A percentile compares a stretch with the other conserved stretches of the same genome.
These are phyloP conservation scores for Brachionichthys hirsutus DNA, from an alignment of 2,113 vertebrate genomes.

Conservation along the genomic window DNA sequence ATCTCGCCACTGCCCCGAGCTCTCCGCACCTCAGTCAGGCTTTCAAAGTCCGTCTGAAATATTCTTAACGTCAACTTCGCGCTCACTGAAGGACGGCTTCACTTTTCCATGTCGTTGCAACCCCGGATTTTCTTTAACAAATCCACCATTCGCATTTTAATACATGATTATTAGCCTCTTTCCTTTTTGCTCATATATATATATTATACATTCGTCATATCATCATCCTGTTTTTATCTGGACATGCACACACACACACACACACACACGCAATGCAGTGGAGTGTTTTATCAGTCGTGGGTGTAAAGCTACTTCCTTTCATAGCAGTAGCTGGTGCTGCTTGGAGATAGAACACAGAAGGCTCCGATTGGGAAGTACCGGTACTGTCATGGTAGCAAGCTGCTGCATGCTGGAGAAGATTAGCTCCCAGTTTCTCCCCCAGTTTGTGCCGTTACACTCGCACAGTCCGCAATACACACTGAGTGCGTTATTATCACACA, in stretches of 20 bases:
- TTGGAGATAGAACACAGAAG: conserved; percentile 48
- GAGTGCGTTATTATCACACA: conserved; percentile 21
- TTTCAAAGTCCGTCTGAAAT: conserved; percentile 57
- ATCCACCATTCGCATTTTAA: conserved; percentile 7
- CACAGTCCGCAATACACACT: neutral
- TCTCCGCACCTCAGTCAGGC: conserved; percentile 33
- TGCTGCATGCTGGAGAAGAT: conserved; percentile 56
- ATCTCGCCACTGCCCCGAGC: conserved; percentile 42
- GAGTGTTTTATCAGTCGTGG: conserved; percentile 49
- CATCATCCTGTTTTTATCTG: neutral
- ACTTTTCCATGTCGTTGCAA: conserved; percentile 1
- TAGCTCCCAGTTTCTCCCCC: conserved; percentile 35
- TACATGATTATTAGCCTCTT: neutral
- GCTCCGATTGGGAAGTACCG: conserved; percentile 39
- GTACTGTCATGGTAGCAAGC: conserved; percentile 51
- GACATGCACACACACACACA: conserved; percentile 1
- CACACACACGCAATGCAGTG: conserved; percentile 8
- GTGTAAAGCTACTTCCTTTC: conserved; percentile 45
- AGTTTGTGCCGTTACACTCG: neutral
- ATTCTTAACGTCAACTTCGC: conserved; percentile 44
- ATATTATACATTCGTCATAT: neutral
- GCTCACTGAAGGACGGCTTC: conserved; percentile 14
- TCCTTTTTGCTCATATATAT: too few species aligned
- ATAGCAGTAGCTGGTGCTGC: conserved; percentile 32
- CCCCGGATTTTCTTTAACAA: conserved; percentile 23